Conservation (phyloP, 2,113 vertebrate genomes). For the Oryctolagus cuniculus region mOryCun1.1 NC_091450.1:43360001-43360500, state of each 20-base stretch:
- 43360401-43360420: conserved; percentile 90
- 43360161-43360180: too few species aligned
- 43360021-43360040: conserved; percentile 64
- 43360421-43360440: conserved; percentile 84
- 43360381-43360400: conserved; percentile 89
- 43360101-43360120: background rate
- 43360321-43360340: conserved; percentile 88
- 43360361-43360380: conserved; percentile 83
- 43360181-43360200: background rate
- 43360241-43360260: background rate
- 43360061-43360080: conserved; percentile 89
- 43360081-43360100: conserved; percentile 85
- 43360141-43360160: too few species aligned
- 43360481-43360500: conserved; percentile 90
- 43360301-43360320: background rate
- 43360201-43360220: background rate
- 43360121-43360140: too few species aligned
- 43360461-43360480: conserved; percentile 90
- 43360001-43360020: conserved; percentile 87
- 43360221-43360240: background rate
- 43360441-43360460: conserved; percentile 85
- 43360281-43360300: accelerated
- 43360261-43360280: too few species aligned
- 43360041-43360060: conserved; percentile 85
- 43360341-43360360: conserved; percentile 86